Base-by-base conservation (phyloP, 2,113 vertebrate genomes). In the Sisor rabdophorus region DNA sequence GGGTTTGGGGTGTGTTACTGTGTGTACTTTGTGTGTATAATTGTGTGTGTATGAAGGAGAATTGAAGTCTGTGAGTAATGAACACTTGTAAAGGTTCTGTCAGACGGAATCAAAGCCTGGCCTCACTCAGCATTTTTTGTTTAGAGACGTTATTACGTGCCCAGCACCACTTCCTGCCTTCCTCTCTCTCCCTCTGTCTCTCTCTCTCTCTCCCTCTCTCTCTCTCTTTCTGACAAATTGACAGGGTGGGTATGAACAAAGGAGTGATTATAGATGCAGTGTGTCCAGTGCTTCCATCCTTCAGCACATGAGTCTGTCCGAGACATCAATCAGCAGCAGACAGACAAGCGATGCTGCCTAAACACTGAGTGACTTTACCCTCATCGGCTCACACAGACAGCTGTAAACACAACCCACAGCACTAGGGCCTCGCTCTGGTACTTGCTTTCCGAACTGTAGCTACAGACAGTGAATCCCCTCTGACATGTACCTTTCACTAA, bases 61-160 rank as follows among this genome's bases (percentile, higher is more conserved):
- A 87, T 86, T 91, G 88, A 92, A 93, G 89, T 91, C 90, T 91
- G 90, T 87, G 93, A 92, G 92, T 93, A 94, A 95, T 92, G 93
- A 95, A 93, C 89, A 91, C 88, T 84, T 90, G 90, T 92, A 94
- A 92, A 93, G 92, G 90, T 94, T 91, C 90, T 93, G 93, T 95
- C 95, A 95, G 94, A 92, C 90, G 89, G 90, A 95, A 93, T 93
- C 88, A 88, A 84, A 92, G 89, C 90, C 88, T 82, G 84, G 87
- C 80, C 84, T 75, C 80, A 89, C 91, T 95, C 94, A 95, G 94
- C 94, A 87, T 88, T 95, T 93, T 94, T 88, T 76, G 86, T 88
- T 87, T 85, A 85, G 85, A 90, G 92, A 89, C 87, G 90, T 93
- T 91, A 94, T 94, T 93, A 94, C 80, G 88, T 85, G 63, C 85